Percentiles rank a stretch among this genome's conserved stretches.
These are phyloP conservation scores for Porites divaricata DNA, from an alignment of 92 coral and sea anemone genomes.

Conservation along the genomic window DNA sequence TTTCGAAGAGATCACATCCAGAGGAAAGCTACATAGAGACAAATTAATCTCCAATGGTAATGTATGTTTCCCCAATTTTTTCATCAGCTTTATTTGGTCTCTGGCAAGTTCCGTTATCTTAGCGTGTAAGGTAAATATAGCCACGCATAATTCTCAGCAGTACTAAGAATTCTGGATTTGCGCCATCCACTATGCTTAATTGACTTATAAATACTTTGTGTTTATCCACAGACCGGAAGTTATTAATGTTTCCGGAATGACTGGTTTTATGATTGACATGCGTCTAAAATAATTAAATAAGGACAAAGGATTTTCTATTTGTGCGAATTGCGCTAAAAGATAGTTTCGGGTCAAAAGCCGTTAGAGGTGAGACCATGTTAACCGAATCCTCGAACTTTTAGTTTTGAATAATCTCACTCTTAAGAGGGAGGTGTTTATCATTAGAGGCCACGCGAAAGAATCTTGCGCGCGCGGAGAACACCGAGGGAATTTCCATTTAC, in stretches of 20 bases:
- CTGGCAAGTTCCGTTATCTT: background rate
- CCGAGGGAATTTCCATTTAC: background rate
- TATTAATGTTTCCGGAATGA: conserved; percentile 49
- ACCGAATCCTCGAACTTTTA: background rate
- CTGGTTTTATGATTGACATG: conserved; percentile 20
- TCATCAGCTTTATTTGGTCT: background rate
- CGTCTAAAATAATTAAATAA: background rate
- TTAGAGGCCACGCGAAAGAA: background rate
- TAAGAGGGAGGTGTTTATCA: background rate
- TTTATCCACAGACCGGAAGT: conserved; percentile 29
- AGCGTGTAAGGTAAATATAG: background rate
- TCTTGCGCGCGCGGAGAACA: background rate
- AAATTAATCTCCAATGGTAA: no score
- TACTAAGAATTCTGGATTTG: conserved; percentile 9
- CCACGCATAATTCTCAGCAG: background rate
- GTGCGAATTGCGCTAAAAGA: conserved; percentile 27
- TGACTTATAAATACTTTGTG: conserved; percentile 45
- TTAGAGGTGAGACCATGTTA: conserved; percentile 1
- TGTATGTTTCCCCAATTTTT: no score
- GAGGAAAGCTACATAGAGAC: no score
- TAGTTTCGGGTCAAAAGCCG: conserved; percentile 4
- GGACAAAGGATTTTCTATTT: background rate
- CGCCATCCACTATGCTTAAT: conserved; percentile 28
- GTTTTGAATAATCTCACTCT: background rate
- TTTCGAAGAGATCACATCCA: no score